phyloP scores from a whole-genome alignment of 2,113 vertebrate species.

The Oxyura jamaicensis region DNA sequence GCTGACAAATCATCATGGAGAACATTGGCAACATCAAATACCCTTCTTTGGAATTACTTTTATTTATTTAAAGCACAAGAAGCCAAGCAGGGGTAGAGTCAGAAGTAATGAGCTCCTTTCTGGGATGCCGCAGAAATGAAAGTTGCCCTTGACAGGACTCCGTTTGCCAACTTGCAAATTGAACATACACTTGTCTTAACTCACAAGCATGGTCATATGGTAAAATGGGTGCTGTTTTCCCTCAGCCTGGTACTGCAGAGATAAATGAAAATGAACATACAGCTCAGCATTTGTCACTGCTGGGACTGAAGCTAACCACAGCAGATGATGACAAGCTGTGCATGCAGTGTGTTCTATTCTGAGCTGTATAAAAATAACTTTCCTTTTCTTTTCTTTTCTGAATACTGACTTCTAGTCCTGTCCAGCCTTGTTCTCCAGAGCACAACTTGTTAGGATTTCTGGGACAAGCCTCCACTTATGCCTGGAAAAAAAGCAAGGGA shows the following conservation, averaged over 20 bases:
- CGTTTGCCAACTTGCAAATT: not conserved
- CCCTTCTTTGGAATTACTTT: not conserved
- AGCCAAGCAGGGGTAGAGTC: not conserved
- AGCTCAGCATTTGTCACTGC: slow-evolving; percentile 11
- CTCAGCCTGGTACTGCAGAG: slow-evolving; percentile 7
- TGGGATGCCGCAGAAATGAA: not conserved
- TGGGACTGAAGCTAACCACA: slow-evolving; percentile 11
- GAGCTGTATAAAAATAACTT: slow-evolving; percentile 63
- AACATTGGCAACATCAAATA: not conserved
- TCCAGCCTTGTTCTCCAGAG: slow-evolving; percentile 13
- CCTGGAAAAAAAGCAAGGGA: not conserved
- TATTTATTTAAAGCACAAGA: not conserved
- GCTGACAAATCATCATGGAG: not conserved
- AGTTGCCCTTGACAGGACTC: slow-evolving; percentile 1
- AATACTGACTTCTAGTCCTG: not conserved
- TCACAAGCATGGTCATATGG: not conserved
- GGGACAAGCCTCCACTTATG: not conserved
- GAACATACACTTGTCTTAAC: not conserved
- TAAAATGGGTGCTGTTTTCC: not conserved
- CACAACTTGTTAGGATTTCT: not conserved
- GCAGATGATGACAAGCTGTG: not conserved
- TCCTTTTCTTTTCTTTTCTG: not conserved
- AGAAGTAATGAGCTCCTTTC: not conserved
- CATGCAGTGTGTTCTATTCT: accelerated
- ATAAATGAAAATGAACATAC: not conserved